Percentiles rank a stretch among this genome's conserved stretches.
Conservation (phyloP, 2,888 invertebrate genomes). For the Tipula vernalis region DNA sequence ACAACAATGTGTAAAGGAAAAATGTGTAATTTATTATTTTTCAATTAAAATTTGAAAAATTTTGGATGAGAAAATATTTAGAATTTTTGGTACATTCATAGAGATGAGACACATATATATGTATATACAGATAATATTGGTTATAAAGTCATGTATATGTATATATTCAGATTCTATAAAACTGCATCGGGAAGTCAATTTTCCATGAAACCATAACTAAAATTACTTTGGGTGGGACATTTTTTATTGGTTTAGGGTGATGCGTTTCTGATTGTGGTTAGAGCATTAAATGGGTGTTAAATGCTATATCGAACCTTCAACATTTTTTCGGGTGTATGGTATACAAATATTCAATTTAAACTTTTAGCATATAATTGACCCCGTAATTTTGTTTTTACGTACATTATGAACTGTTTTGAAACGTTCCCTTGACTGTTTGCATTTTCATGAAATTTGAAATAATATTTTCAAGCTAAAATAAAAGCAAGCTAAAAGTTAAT, state of each 20-base stretch:
- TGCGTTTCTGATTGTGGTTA: neutral
- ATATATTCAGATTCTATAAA: neutral
- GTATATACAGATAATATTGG: neutral
- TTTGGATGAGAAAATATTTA: neutral
- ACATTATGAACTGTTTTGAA: too few species aligned
- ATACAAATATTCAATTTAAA: too few species aligned
- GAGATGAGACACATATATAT: neutral
- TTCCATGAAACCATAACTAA: neutral
- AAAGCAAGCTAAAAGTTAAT: too few species aligned
- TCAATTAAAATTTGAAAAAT: neutral
- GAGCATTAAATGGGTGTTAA: neutral
- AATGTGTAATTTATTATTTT: neutral
- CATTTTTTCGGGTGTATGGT: too few species aligned
- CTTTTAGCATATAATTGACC: too few species aligned
- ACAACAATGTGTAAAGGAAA: neutral
- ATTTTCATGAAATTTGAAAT: too few species aligned
- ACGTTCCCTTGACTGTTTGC: too few species aligned
- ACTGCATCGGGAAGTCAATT: neutral
- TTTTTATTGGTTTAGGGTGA: neutral
- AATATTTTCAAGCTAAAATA: too few species aligned
- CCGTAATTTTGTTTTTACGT: too few species aligned
- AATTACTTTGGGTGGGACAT: neutral
- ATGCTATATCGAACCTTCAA: neutral
- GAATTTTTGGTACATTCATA: neutral
- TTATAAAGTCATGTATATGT: neutral